Conservation (phyloP, 2,888 invertebrate species). For the Caenorhabditis afra region DNA sequence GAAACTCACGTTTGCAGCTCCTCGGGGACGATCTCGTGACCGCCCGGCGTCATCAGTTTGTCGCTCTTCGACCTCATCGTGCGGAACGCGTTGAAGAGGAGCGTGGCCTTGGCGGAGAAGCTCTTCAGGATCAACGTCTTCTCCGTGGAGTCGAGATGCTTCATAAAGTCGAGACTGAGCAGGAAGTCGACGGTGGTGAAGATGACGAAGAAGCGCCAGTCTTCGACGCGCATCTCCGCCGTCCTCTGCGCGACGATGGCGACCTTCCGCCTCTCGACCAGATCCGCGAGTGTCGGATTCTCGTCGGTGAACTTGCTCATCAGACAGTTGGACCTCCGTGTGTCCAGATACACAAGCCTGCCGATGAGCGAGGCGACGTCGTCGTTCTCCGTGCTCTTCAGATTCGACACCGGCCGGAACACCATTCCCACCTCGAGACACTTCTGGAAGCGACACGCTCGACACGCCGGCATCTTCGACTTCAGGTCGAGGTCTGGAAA, state of each 20-base stretch:
- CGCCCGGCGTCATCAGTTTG: conserved; percentile 47
- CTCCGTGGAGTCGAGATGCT: neutral
- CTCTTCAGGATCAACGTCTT: conserved; percentile 4
- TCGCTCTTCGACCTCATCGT: conserved; percentile 42
- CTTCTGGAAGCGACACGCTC: conserved; percentile 37
- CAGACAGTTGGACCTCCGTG: neutral
- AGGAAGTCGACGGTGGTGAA: conserved; percentile 4
- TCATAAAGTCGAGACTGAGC: conserved; percentile 9
- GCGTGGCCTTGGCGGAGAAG: conserved; percentile 43
- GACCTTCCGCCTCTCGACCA: neutral
- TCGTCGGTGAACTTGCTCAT: neutral
- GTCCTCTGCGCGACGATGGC: neutral
- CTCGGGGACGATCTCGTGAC: conserved; percentile 13
- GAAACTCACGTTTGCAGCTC: neutral
- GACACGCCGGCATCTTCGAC: conserved; percentile 6
- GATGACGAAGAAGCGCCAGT: neutral
- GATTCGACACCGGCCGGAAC: neutral
- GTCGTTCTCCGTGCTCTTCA: conserved; percentile 5
- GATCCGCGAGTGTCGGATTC: neutral
- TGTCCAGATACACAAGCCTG: neutral
- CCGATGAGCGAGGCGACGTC: neutral
- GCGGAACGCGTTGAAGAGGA: conserved; percentile 43
- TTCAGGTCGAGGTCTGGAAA: neutral
- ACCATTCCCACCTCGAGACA: conserved; percentile 39
- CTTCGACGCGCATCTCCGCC: neutral